phyloP scores from a whole-genome alignment of 1,140 invertebrate species.

The Microplitis mediator region DNA sequence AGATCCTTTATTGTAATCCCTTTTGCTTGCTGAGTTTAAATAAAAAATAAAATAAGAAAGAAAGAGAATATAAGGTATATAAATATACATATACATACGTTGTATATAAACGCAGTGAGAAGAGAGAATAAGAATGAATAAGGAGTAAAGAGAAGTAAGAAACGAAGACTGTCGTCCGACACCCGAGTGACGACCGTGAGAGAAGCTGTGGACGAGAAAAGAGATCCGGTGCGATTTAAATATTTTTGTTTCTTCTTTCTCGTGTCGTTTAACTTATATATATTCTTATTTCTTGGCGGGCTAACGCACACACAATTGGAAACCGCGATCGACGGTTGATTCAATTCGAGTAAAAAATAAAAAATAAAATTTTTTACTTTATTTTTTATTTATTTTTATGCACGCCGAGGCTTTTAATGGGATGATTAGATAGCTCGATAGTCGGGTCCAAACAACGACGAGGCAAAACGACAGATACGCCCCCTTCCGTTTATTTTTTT shows the following conservation, averaged over 20 bases:
- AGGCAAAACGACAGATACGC: neutral
- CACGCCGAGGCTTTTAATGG: slow-evolving; percentile 1
- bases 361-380: neutral
- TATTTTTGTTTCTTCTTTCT: slow-evolving; percentile 6
- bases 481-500: neutral
- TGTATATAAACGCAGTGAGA: neutral
- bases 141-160: neutral
- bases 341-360: neutral
- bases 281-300: neutral
- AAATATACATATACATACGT: too few relatives aligned
- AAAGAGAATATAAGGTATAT: neutral
- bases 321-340: neutral
- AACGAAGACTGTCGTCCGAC: slow-evolving; percentile 8
- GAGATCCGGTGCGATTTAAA: slow-evolving; percentile 24
- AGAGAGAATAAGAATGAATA: neutral
- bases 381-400: neutral
- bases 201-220: slow-evolving; percentile 1
- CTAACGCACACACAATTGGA: neutral
- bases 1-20: slow-evolving; percentile 29
- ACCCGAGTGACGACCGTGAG: slow-evolving; percentile 30
- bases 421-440: slow-evolving; percentile 16
- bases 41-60: neutral
- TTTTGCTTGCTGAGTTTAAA: neutral
- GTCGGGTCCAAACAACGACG: neutral
- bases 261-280: neutral